Evolutionary conservation across 2,113 vertebrate genomes (phyloP).

Genomic region (Dinomys branickii): DNA sequence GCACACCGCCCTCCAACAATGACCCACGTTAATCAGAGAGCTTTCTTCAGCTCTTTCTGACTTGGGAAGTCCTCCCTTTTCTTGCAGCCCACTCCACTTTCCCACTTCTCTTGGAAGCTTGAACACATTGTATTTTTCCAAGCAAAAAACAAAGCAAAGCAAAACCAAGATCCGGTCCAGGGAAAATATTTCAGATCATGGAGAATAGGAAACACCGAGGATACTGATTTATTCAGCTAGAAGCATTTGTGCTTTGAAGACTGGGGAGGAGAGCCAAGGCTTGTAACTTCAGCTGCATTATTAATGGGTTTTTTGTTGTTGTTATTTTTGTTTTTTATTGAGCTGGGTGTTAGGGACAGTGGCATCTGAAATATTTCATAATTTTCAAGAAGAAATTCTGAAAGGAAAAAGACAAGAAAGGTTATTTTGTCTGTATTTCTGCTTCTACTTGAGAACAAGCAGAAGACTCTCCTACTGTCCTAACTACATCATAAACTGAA

Average conservation of each 20-base stretch:
- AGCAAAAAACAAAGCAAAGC: conserved; percentile 43
- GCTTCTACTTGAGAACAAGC: not conserved
- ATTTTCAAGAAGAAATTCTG: conserved; percentile 25
- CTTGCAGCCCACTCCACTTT: not conserved
- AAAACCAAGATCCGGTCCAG: not conserved
- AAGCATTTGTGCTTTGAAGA: not conserved
- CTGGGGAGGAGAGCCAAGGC: not conserved
- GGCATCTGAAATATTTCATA: not conserved
- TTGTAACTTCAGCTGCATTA: not conserved
- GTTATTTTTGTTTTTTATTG: not conserved
- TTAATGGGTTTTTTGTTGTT: not conserved
- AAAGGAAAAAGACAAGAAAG: conserved; percentile 22
- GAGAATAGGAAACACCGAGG: not conserved
- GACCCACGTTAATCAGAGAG: not conserved
- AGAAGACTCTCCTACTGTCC: not conserved
- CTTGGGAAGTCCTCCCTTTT: not conserved
- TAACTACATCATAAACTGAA: conserved; percentile 46
- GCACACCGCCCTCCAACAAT: not conserved
- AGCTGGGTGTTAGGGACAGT: not conserved
- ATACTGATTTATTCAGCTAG: not conserved
- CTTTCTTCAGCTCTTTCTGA: not conserved
- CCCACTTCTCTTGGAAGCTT: not conserved
- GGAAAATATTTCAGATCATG: not conserved
- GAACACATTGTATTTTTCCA: not conserved
- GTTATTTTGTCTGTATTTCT: not conserved